Evolutionary conservation across 2,797 vertebrate species (phyloP).

Genomic region (Molossus molossus): DNA sequence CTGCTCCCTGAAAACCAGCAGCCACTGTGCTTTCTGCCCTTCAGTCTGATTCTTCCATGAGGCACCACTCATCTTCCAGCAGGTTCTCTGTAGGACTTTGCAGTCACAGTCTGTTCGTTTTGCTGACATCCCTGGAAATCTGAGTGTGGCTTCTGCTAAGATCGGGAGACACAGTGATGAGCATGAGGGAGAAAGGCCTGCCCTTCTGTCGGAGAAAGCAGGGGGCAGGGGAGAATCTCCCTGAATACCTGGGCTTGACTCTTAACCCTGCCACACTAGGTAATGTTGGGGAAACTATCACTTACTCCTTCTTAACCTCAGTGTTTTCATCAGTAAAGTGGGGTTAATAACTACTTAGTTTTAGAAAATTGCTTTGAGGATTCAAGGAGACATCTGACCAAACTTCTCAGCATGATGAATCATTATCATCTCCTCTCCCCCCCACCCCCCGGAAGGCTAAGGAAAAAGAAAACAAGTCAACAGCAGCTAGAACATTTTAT

Average conservation of each 20-base stretch:
- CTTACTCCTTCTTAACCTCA: neutral
- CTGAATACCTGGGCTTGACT: no score
- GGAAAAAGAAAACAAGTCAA: neutral
- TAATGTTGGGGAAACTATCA: no score
- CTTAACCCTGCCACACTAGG: rapidly evolving
- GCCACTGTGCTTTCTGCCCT: no score
- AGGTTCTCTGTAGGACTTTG: neutral
- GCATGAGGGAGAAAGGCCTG: rapidly evolving
- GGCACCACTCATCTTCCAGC: rapidly evolving
- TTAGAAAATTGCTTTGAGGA: neutral
- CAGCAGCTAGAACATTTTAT: rapidly evolving
- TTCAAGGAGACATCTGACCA: neutral
- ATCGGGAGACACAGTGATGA: rapidly evolving
- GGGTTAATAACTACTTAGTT: no score
- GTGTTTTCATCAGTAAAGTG: neutral
- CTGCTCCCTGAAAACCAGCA: neutral
- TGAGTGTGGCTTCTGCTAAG: neutral
- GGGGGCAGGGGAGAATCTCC: rapidly evolving
- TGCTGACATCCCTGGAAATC: neutral
- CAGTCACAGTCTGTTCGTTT: neutral
- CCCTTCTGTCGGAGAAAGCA: rapidly evolving
- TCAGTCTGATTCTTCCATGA: neutral
- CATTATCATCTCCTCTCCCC: neutral
- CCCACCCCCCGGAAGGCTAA: neutral
- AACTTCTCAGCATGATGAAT: neutral